Base-by-base conservation (phyloP, 2,113 vertebrate species). In the Pelobates fuscus region DNA sequence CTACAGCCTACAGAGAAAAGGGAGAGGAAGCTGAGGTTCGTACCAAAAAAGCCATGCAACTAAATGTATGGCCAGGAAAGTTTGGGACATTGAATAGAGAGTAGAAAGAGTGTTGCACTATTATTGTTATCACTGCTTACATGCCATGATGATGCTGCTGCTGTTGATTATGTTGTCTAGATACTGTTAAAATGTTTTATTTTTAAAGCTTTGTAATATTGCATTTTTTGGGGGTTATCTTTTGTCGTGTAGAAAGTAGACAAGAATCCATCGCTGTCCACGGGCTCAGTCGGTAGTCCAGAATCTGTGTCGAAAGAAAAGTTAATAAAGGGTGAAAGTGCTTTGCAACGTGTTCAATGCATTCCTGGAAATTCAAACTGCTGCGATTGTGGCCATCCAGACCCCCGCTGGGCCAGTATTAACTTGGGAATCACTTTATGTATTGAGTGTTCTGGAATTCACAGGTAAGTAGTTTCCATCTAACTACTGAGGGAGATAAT, bases 361-460 rank as follows among this genome's bases (percentile, higher is more conserved):
- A 95, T 98, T 75, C 85, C 93, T 2, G 97, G 97, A 8, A 98
- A 98, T 23, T 77, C 81, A 69, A 89, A 85, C 79, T 98, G 97
- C 83, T 98, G 97, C 27, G 97, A 98, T 44, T 98, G 97, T 69
- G 94, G 96, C 1, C 88, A 94, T 83, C 88, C 94, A 0, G 96
- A 98, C 75, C 96, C 97, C 0, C 91, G 95, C 67, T 98, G 97
- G 97, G 97, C 97, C 87, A 97, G 96, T 85, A 98, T 98, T 90
- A 98, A 98, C 86, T 87, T 98, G 55, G 97, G 97, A 76, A 98
- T 98, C 84, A 95, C 95, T 0, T 86, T 98, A 71, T 98, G 97
- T 69, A 98, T 98, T 3, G 96, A 98, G 83, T 98, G 97, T 83
- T 98, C 97, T 1, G 97, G 97, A 23, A 98, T 98, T 79, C 97